These are phyloP conservation scores for Drosophila siamana DNA, from an alignment of 2,888 invertebrate genomes.

Conservation along the genomic window DNA sequence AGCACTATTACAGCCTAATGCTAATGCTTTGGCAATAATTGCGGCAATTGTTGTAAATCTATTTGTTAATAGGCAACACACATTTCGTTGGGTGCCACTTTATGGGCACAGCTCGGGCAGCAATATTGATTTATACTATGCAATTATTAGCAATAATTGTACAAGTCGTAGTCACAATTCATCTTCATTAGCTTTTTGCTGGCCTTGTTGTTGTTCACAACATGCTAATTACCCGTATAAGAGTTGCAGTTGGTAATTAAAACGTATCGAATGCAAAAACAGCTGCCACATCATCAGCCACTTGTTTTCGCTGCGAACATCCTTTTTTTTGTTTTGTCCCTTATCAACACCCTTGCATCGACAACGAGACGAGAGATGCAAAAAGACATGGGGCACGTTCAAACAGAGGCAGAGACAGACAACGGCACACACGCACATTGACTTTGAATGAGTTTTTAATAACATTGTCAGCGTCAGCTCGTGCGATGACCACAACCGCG, in stretches of 20 bases:
- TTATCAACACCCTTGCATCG: conserved; percentile 30
- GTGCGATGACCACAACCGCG: conserved; percentile 54
- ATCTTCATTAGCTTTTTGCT: conserved; percentile 5
- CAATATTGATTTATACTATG: background rate
- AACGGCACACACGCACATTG: conserved; percentile 43
- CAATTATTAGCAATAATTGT: background rate
- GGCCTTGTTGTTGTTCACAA: background rate
- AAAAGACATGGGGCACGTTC: background rate
- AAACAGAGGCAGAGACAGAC: background rate
- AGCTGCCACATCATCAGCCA: conserved; percentile 23
- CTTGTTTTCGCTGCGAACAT: conserved; percentile 20
- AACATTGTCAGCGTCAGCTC: conserved; percentile 71
- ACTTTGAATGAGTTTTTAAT: conserved; percentile 78
- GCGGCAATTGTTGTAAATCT: conserved; percentile 29
- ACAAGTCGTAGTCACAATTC: background rate
- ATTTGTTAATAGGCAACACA: conserved; percentile 1
- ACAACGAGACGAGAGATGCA: background rate
- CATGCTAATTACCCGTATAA: no score
- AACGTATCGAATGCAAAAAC: conserved; percentile 49
- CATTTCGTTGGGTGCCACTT: background rate
- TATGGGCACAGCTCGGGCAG: background rate
- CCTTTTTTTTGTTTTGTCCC: conserved; percentile 13
- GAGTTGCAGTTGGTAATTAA: conserved; percentile 49
- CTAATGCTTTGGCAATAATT: conserved; percentile 33
- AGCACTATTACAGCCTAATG: conserved; percentile 46